Conservation (phyloP, 2,797 vertebrate species). For the Rhabdophis nuchalis region DNA sequence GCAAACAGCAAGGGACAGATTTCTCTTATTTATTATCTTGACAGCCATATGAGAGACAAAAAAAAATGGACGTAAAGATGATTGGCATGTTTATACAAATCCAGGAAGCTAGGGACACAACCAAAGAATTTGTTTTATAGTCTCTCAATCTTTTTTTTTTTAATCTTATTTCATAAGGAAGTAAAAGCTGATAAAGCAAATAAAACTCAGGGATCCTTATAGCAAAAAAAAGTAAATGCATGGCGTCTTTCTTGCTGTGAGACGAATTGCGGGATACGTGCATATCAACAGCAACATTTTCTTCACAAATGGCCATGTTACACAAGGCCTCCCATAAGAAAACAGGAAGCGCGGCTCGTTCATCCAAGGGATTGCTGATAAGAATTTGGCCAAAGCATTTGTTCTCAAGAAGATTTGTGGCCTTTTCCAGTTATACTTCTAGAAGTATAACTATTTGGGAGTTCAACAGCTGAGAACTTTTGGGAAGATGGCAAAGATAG, state of each 20-base stretch:
- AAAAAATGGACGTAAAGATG: constrained; percentile 27
- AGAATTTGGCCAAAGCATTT: not conserved
- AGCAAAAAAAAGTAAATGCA: not conserved
- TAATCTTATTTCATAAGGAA: constrained; percentile 24
- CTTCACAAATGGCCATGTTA: not conserved
- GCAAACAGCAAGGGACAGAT: not conserved
- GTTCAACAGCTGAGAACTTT: not conserved
- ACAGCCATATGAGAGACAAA: constrained; percentile 29
- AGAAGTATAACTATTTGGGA: not conserved
- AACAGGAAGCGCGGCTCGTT: not conserved
- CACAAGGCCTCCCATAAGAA: not conserved
- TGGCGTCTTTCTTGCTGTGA: not conserved
- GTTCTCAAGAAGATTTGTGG: not conserved
- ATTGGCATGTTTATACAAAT: constrained; percentile 55
- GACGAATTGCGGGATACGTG: constrained; percentile 2
- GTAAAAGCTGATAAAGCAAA: constrained; percentile 45
- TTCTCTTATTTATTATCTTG: constrained; percentile 45
- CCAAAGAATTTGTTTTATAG: constrained; percentile 31
- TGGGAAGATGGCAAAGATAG: not conserved
- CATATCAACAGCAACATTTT: not conserved
- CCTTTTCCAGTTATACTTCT: not conserved
- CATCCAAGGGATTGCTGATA: not conserved
- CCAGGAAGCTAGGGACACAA: constrained; percentile 42
- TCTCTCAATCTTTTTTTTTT: constrained; percentile 13
- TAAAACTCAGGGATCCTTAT: constrained; percentile 11